Evolutionary conservation across 2,888 invertebrate species (phyloP).

Genomic region (Limnephilus marmoratus): DNA sequence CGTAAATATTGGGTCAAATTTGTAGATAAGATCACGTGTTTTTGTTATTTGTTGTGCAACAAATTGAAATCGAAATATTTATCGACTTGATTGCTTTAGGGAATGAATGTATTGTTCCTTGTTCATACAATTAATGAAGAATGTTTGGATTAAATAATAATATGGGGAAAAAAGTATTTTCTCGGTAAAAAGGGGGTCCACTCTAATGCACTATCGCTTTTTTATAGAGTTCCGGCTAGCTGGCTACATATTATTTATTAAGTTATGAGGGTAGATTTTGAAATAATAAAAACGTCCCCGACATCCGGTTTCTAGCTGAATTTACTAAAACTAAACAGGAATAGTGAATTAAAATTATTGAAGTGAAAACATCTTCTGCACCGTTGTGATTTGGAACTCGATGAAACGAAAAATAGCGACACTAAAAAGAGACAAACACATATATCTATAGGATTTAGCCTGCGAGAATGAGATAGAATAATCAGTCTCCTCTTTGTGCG

Average conservation of each 20-base stretch:
- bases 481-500: too few species aligned
- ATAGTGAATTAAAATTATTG: slow-evolving; percentile 16
- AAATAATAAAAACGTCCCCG: slow-evolving; percentile 6
- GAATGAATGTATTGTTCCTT: neutral
- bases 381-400: too few species aligned
- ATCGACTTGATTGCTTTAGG: neutral
- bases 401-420: too few species aligned
- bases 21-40: neutral
- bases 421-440: too few species aligned
- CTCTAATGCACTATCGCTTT: neutral
- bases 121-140: neutral
- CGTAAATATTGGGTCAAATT: neutral
- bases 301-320: slow-evolving; percentile 35
- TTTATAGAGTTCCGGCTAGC: slow-evolving; percentile 26
- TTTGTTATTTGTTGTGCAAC: neutral
- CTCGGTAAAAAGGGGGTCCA: neutral
- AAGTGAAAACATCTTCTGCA: too few species aligned
- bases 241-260: neutral
- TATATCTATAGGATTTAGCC: too few species aligned
- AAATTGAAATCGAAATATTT: neutral
- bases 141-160: neutral
- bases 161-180: neutral
- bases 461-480: too few species aligned
- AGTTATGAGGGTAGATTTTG: slow-evolving; percentile 27
- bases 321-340: slow-evolving; percentile 9